Evolutionary conservation across 2,888 invertebrate genomes (phyloP), one percentile per base, ranked within the genome.

Genomic region (Zeuzera pyrina): DNA sequence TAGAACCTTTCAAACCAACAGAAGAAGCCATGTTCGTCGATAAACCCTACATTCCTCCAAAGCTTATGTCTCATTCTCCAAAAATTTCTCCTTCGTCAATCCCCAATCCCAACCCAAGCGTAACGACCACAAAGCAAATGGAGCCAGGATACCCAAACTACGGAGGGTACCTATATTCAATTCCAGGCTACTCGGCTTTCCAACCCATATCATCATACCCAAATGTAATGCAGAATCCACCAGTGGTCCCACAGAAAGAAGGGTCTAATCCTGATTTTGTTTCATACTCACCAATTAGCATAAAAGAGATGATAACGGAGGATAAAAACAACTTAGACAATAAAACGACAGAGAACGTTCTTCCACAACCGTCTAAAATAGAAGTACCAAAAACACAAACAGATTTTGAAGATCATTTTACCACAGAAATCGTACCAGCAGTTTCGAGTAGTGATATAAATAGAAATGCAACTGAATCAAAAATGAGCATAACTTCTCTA

Each of bases 51-150:
- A 11, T 67, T 21, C 57, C 63, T 10, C 49, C 67, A 1, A 79
- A 76, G 49, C 60, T 73, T 0, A 54, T 77, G 16, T 54, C 70
- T 1, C 72, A 78, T 42, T 70, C 74, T 1, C 68, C 76, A 12
- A 81, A 73, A 49, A 84, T 84, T 38, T 77, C 84, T 0, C 84
- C 81, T 2, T 84, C 84, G 1, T 84, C 84, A 0, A 83, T 83
- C 26, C 79, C 84, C 0, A 84, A 74, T 32, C 81, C 84, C 1
- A 84, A 59, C 35, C 83, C 84, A 1, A 83, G 78, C 28, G 65
- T 73, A 1, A 65, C 68, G 5, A 62, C 71, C 0, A 69, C 64
- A 1, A 76, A 70, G 36, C 71, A 54, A 30, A 48, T 57, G n/a
- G 78, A 78, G 29, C 36, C 63, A 24, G 66, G 66, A 0, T 78